phyloP scores from a whole-genome alignment of 2,888 invertebrate genomes.

The Yponomeuta malinellus region DNA sequence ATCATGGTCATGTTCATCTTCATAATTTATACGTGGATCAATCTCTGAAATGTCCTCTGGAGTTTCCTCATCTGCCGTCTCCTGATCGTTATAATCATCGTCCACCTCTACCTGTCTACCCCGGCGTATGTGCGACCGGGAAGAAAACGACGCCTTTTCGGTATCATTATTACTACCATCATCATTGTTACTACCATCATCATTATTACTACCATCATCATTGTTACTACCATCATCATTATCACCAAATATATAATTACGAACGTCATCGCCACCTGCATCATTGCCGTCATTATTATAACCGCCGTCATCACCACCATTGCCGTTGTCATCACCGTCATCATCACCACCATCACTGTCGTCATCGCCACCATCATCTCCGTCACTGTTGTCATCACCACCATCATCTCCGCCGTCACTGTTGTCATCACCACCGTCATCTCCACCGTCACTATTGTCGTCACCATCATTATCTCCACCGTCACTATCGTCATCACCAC shows the following conservation, averaged over 20 bases:
- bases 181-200: too few relatives aligned
- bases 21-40: neutral
- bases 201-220: neutral
- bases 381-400: too few relatives aligned
- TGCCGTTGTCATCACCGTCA: constrained; percentile 11
- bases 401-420: too few relatives aligned
- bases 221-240: neutral
- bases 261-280: constrained; percentile 1
- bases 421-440: too few relatives aligned
- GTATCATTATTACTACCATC: neutral
- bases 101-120: neutral
- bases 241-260: neutral
- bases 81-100: neutral
- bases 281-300: constrained; percentile 1
- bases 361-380: too few relatives aligned
- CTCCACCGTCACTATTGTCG: neutral
- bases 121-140: neutral
- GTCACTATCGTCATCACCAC: too few relatives aligned
- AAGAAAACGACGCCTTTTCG: neutral
- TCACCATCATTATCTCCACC: too few relatives aligned
- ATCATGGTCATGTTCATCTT: constrained; percentile 11
- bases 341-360: neutral
- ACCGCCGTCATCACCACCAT: constrained; percentile 15
- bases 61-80: neutral
- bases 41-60: too few relatives aligned